Evolutionary conservation across 2,797 vertebrate species (phyloP).

Genomic region (Urosaurus nigricauda): DNA sequence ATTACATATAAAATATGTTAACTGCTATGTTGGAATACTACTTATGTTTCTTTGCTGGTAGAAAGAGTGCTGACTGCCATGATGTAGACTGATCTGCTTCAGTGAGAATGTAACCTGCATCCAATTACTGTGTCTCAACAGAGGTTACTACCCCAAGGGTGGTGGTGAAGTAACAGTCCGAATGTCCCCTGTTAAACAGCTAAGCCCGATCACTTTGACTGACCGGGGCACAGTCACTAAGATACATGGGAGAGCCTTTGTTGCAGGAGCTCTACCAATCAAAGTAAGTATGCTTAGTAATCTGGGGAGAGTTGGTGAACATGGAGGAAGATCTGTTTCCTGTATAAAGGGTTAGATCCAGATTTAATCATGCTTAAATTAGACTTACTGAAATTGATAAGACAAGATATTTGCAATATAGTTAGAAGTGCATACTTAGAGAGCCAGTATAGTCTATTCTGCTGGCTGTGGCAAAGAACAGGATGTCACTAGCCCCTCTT

Average conservation of each 20-base stretch:
- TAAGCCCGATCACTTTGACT: slow-evolving; percentile 88
- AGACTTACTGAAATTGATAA: not conserved
- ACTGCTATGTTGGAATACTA: not conserved
- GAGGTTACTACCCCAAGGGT: slow-evolving; percentile 96
- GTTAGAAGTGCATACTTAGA: not conserved
- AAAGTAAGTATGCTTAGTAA: slow-evolving; percentile 83
- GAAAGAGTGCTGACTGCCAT: not conserved
- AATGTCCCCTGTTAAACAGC: slow-evolving; percentile 90
- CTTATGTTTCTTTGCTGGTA: not conserved
- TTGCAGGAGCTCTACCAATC: slow-evolving; percentile 92
- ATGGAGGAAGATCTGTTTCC: not conserved
- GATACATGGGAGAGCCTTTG: slow-evolving; percentile 93
- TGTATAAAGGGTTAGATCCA: not conserved
- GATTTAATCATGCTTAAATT: not conserved
- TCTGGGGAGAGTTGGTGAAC: not conserved
- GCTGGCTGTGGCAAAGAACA: not conserved
- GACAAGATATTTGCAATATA: not conserved
- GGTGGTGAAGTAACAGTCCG: slow-evolving; percentile 90
- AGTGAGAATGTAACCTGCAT: slow-evolving; percentile 12
- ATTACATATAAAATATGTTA: too few relatives aligned
- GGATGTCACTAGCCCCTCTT: not conserved
- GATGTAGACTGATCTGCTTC: not conserved
- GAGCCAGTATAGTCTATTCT: not conserved
- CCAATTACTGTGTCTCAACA: slow-evolving; percentile 68
- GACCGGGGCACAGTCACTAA: slow-evolving; percentile 93